Base-by-base conservation (phyloP, 2,797 vertebrate genomes). In the Myotis findleyi region DNA sequence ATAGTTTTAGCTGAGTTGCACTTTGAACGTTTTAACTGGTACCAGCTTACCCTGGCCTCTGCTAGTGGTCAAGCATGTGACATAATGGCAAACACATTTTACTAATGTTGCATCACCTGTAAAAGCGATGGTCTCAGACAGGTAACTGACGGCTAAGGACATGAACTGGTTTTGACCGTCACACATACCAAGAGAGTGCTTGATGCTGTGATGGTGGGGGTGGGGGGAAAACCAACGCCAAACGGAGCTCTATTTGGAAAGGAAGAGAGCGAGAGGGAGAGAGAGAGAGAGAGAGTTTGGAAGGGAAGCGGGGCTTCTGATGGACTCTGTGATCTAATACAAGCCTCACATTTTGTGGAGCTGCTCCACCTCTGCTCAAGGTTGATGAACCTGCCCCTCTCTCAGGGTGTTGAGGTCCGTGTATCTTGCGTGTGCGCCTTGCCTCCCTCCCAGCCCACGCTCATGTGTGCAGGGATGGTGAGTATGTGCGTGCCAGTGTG, bases 1-100 rank as follows among this genome's bases (percentile, higher is more conserved):
- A 2, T 79, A 86, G 38, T 83, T 96, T 91, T 77, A 95, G 92
- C 92, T 92, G 92, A 95, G 92, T 73, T 73, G 85, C 49, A 18
- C 80, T 51, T 73, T 33, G 81, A 79, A 53, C 6, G 1, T 72
- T 94, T 87, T 82, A 47, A 82, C 62, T 44, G 64, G 88, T 87
- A 82, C 94, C 69, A 49, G 94, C 90, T 85, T 85, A 79, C 87
- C 79, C 92, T 76, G 91, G 51, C 76, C 59, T 72, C 83, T 13
- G 85, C 89, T 25, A 71, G 68, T 79, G 90, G 71, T 71, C 81
- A 89, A 71, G 66, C 53, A 4, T 53, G 66, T 89, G 94, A 87
- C 83, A 89, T 76, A 59, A 68, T 76, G 77, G 49, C 68, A 9
- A 41, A 55, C 38, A 49, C 27, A 68, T 47, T 14, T 10, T 5